Evolutionary conservation across 2,888 invertebrate species (phyloP).

Genomic region (Spisula subtruncata): DNA sequence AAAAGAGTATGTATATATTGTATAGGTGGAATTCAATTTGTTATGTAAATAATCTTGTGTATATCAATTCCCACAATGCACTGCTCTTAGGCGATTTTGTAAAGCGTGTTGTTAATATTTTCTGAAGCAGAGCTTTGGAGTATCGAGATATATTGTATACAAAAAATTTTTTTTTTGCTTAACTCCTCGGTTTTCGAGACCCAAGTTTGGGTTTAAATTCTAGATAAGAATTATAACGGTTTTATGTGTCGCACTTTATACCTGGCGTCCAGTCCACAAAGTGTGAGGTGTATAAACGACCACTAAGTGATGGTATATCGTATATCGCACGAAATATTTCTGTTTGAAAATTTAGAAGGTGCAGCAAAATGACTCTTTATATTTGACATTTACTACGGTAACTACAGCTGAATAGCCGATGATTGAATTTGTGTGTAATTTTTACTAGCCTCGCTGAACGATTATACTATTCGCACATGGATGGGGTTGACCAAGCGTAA

Average conservation of each 20-base stretch:
- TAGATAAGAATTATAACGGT: conserved; percentile 9
- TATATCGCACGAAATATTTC: not conserved
- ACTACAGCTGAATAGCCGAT: not conserved
- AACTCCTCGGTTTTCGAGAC: not conserved
- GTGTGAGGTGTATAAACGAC: not conserved
- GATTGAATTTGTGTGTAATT: conserved; percentile 32
- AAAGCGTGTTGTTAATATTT: conserved; percentile 1
- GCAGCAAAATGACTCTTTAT: conserved; percentile 9
- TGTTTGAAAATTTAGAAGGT: conserved; percentile 21
- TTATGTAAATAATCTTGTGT: conserved; percentile 27
- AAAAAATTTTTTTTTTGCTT: not conserved
- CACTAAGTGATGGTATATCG: not conserved
- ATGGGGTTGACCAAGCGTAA: conserved; percentile 15
- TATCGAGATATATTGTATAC: not conserved
- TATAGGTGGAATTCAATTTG: conserved; percentile 33
- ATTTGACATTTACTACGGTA: conserved; percentile 19
- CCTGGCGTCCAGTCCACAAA: not conserved
- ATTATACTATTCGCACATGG: conserved; percentile 30
- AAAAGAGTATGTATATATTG: conserved; percentile 21
- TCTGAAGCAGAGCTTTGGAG: conserved; percentile 13
- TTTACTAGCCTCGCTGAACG: conserved; percentile 23
- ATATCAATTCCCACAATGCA: conserved; percentile 23
- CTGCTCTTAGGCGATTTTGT: not conserved
- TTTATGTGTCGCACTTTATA: conserved; percentile 1
- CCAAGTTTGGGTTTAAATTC: conserved; percentile 26